phyloP scores from a whole-genome alignment of 2,113 vertebrate species.

The Engystomops pustulosus region DNA sequence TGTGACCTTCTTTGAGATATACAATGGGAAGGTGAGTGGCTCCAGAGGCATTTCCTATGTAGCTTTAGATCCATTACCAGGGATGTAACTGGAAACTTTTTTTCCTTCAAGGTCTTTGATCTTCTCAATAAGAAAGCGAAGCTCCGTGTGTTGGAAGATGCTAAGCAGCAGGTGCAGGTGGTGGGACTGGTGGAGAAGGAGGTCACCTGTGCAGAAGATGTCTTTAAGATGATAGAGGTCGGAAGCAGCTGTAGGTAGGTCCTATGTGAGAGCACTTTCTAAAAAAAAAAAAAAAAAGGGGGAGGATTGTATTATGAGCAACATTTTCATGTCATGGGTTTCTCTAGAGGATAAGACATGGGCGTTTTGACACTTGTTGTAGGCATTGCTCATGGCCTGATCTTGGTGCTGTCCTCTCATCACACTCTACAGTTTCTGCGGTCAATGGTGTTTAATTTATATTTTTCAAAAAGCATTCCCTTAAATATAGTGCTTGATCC shows the following conservation, averaged over 20 bases:
- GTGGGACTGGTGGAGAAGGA: constrained; percentile 87
- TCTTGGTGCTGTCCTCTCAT: no score
- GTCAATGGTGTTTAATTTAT: no score
- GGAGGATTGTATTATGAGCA: no score
- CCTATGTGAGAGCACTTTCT: neutral
- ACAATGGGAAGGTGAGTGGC: constrained; percentile 90
- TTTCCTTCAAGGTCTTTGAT: constrained; percentile 84
- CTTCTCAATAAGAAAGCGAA: constrained; percentile 93
- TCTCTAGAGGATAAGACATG: no score
- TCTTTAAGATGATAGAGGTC: constrained; percentile 86
- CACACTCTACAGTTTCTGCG: no score
- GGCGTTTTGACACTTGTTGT: no score
- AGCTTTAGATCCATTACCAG: neutral
- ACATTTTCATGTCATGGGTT: no score
- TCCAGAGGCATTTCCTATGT: neutral
- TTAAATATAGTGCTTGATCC: neutral
- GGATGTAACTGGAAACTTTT: neutral
- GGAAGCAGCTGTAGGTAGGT: constrained; percentile 91
- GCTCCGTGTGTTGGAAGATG: constrained; percentile 92
- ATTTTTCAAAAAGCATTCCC: no score
- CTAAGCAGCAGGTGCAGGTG: constrained; percentile 93
- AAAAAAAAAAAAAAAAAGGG: no score
- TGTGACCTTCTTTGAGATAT: constrained; percentile 97
- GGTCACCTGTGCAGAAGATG: constrained; percentile 83
- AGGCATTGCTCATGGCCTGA: no score